phyloP scores from a whole-genome alignment of 2,113 vertebrate species.

The pig (Sus scrofa) region DNA sequence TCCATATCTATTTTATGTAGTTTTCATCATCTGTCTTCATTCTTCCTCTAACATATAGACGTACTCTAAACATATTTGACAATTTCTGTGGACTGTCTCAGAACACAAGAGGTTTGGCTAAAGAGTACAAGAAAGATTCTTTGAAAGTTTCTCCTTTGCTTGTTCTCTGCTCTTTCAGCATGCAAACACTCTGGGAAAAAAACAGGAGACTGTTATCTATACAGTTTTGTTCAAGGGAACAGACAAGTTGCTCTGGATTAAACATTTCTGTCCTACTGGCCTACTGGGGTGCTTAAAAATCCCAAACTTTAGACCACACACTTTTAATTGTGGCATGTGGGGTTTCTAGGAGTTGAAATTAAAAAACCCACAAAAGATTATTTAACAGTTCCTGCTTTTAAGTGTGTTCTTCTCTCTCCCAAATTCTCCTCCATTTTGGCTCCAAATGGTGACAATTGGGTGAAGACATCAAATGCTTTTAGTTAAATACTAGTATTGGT shows the following conservation, averaged over 20 bases:
- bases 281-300: not conserved
- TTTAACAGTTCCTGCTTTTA: conserved; percentile 1
- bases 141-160: not conserved
- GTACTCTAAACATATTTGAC: not conserved
- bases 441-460: not conserved
- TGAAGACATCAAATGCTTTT: not conserved
- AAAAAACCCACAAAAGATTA: not conserved
- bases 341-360: conserved; percentile 33
- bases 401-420: not conserved
- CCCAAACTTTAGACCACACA: not conserved
- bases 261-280: not conserved
- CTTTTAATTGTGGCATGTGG: conserved; percentile 24
- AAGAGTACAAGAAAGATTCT: not conserved
- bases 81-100: conserved; percentile 34
- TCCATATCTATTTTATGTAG: not conserved
- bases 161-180: not conserved
- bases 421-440: not conserved
- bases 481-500: not conserved
- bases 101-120: not conserved
- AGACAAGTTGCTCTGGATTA: not conserved
- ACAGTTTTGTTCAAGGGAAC: not conserved
- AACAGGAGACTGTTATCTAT: not conserved
- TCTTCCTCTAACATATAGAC: not conserved
- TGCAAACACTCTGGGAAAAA: not conserved
- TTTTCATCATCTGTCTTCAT: conserved; percentile 48